A percentile compares a stretch with the other conserved stretches of the same genome.
Evolutionary conservation across 1,140 invertebrate genomes (phyloP).

Genomic region (Acromyrmex charruanus): DNA sequence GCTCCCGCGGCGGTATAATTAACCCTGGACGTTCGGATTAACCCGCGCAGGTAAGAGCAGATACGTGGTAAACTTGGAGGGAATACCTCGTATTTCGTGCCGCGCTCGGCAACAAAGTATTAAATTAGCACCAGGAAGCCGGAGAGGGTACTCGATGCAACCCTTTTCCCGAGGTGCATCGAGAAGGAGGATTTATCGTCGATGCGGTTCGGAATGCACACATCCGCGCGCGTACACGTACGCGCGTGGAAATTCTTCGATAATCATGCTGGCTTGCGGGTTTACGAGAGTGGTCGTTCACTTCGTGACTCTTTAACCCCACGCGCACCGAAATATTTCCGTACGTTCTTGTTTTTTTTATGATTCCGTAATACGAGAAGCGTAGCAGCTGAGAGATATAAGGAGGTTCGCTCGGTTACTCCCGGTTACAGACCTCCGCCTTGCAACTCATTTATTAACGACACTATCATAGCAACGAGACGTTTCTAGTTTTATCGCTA

Average conservation of each 20-base stretch:
- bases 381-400: constrained; percentile 1
- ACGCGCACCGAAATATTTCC: constrained; percentile 44
- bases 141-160: constrained; percentile 27
- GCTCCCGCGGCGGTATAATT: constrained; percentile 67
- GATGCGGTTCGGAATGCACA: constrained; percentile 52
- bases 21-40: constrained; percentile 71
- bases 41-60: constrained; percentile 65
- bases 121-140: constrained; percentile 64
- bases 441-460: constrained; percentile 3
- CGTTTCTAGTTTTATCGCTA: constrained; percentile 27
- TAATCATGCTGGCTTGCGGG: constrained; percentile 46
- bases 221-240: neutral
- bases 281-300: constrained; percentile 27
- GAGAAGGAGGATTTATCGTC: constrained; percentile 49
- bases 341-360: neutral
- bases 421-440: neutral
- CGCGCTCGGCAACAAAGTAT: constrained; percentile 59
- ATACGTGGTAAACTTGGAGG: constrained; percentile 40
- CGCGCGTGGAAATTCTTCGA: constrained; percentile 47
- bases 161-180: constrained; percentile 54
- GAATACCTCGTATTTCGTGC: constrained; percentile 61
- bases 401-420: constrained; percentile 1
- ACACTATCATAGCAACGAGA: neutral
- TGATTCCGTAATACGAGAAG: constrained; percentile 9
- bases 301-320: constrained; percentile 49